phyloP scores from a whole-genome alignment of 1,140 invertebrate species.

The Euborellia annulipes region DNA sequence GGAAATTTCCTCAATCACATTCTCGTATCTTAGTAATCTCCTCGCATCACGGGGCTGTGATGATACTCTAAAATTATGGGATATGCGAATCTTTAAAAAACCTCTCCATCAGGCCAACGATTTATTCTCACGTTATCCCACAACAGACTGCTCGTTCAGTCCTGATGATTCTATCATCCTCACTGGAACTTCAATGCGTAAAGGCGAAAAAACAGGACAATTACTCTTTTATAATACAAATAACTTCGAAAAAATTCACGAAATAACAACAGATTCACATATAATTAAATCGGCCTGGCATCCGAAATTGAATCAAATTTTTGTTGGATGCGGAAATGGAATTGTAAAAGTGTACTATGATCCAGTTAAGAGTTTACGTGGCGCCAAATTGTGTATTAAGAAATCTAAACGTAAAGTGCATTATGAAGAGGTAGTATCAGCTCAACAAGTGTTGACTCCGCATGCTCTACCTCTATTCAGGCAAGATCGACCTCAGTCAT shows the following conservation, averaged over 20 bases:
- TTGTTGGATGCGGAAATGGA: conserved; percentile 85
- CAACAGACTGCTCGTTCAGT: conserved; percentile 87
- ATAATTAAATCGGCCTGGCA: conserved; percentile 90
- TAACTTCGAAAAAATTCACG: conserved; percentile 56
- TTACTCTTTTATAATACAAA: conserved; percentile 69
- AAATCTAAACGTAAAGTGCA: conserved; percentile 66
- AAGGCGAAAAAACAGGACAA: conserved; percentile 51
- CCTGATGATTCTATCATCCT: conserved; percentile 81
- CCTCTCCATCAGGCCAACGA: conserved; percentile 49
- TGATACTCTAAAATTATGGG: conserved; percentile 92
- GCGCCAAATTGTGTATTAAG: conserved; percentile 78
- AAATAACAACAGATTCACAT: conserved; percentile 62
- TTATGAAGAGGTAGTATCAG: conserved; percentile 70
- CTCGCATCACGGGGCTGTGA: conserved; percentile 77
- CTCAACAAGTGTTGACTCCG: conserved; percentile 92
- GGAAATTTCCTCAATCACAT: conserved; percentile 71
- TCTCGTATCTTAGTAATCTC: conserved; percentile 72
- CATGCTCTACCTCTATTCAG: conserved; percentile 92
- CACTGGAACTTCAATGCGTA: conserved; percentile 71
- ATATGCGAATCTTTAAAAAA: conserved; percentile 68
- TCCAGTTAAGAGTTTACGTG: conserved; percentile 64
- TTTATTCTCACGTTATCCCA: conserved; percentile 75
- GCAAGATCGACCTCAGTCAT: conserved; percentile 78
- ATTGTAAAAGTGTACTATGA: conserved; percentile 84
- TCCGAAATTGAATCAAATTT: conserved; percentile 91